phyloP scores from a whole-genome alignment of 2,113 vertebrate genomes.

The Sisor rabdophorus region DNA sequence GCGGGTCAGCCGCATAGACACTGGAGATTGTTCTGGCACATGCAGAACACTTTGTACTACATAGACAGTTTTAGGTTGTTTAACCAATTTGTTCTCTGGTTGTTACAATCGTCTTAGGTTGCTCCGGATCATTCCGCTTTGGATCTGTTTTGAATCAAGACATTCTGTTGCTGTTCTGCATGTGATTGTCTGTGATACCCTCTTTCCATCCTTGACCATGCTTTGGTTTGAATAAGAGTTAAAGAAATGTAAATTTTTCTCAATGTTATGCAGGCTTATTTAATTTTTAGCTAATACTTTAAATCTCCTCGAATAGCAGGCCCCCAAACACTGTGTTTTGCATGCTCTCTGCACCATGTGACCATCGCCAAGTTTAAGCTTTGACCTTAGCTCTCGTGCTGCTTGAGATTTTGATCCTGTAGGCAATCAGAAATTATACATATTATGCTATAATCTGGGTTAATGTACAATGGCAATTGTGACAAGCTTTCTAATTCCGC shows the following conservation, averaged over 20 bases:
- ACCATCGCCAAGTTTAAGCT: no score
- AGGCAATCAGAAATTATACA: no score
- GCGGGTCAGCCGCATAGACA: not conserved
- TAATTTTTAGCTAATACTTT: no score
- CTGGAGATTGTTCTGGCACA: conserved; percentile 1
- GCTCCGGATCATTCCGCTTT: not conserved
- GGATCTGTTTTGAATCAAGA: not conserved
- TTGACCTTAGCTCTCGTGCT: no score
- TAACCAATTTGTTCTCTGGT: not conserved
- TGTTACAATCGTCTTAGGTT: not conserved
- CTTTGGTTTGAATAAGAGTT: not conserved
- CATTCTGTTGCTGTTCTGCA: not conserved
- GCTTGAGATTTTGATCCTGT: no score
- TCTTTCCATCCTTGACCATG: not conserved
- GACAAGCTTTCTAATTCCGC: no score
- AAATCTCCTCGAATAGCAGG: no score
- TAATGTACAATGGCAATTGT: no score
- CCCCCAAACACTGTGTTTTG: no score
- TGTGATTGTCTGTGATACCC: not conserved
- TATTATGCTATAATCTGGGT: no score
- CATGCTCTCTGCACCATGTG: no score
- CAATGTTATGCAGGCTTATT: no score
- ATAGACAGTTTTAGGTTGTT: not conserved
- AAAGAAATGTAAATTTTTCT: not conserved
- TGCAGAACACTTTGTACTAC: conserved; percentile 2